phyloP scores from a whole-genome alignment of 2,113 vertebrate genomes.

The Uria aalge region DNA sequence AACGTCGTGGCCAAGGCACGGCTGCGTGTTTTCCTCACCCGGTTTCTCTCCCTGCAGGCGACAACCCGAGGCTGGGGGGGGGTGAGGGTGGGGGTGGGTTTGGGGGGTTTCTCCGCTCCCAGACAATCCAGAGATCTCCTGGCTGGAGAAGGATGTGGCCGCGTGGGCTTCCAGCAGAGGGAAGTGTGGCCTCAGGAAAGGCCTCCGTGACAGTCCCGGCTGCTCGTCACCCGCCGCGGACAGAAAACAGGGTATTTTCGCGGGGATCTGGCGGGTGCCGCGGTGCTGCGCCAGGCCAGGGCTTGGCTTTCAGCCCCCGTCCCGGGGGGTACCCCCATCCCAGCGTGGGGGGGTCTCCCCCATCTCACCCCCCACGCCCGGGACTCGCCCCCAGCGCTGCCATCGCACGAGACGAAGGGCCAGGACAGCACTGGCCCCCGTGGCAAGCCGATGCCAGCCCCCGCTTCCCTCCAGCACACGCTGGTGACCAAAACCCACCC shows the following conservation, averaged over 20 bases:
- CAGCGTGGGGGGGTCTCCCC: not conserved
- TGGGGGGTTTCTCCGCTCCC: not conserved
- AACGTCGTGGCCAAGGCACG: rapidly evolving
- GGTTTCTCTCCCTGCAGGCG: not conserved
- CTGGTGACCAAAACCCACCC: not conserved
- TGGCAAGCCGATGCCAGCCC: not conserved
- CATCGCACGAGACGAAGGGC: not conserved
- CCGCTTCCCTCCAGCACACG: not conserved
- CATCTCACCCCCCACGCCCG: rapidly evolving
- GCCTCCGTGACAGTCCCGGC: not conserved
- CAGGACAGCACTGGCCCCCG: rapidly evolving
- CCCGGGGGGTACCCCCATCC: not conserved
- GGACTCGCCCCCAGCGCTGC: not conserved
- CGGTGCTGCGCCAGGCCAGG: not conserved
- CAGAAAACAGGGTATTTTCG: not conserved
- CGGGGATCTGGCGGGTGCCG: not conserved
- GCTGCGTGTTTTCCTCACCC: not conserved
- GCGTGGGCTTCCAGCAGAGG: not conserved
- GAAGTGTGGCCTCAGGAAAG: not conserved
- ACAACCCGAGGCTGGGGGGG: no score
- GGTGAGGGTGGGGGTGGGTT: no score
- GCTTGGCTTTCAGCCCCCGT: not conserved
- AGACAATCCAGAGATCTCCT: no score
- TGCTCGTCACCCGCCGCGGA: not conserved
- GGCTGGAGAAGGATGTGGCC: not conserved